These are phyloP conservation scores for Momotus momota DNA, from an alignment of 2,797 vertebrate species.

Conservation along the genomic window DNA sequence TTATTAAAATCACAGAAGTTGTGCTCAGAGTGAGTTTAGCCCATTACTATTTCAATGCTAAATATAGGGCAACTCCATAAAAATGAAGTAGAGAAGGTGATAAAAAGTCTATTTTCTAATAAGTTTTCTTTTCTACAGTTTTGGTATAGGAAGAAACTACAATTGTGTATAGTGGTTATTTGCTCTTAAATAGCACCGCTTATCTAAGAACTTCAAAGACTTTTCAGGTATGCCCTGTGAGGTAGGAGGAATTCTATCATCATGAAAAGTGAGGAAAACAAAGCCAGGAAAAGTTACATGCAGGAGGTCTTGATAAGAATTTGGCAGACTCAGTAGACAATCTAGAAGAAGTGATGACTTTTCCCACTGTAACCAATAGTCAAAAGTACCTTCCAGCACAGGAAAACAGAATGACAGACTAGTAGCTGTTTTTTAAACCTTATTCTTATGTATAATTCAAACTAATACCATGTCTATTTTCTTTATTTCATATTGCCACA, in stretches of 20 bases:
- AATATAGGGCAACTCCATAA: not conserved
- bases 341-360: not conserved
- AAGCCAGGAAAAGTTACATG: not conserved
- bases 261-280: not conserved
- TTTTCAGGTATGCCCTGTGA: not conserved
- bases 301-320: not conserved
- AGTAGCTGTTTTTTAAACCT: conserved; percentile 53
- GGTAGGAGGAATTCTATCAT: not conserved
- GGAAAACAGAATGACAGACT: conserved; percentile 60
- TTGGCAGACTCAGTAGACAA: not conserved
- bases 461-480: conserved; percentile 7
- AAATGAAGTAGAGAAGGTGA: conserved; percentile 33
- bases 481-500: conserved; percentile 30
- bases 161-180: not conserved
- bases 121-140: conserved; percentile 54
- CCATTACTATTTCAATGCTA: not conserved
- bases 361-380: not conserved
- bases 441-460: conserved; percentile 15
- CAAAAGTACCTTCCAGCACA: conserved; percentile 58
- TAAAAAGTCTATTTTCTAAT: conserved; percentile 5
- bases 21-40: not conserved
- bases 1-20: not conserved
- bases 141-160: conserved; percentile 40
- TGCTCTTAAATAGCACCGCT: not conserved
- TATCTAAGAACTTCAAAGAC: not conserved